Conservation (phyloP, 2,113 vertebrate species). For the Mustela nigripes region DNA sequence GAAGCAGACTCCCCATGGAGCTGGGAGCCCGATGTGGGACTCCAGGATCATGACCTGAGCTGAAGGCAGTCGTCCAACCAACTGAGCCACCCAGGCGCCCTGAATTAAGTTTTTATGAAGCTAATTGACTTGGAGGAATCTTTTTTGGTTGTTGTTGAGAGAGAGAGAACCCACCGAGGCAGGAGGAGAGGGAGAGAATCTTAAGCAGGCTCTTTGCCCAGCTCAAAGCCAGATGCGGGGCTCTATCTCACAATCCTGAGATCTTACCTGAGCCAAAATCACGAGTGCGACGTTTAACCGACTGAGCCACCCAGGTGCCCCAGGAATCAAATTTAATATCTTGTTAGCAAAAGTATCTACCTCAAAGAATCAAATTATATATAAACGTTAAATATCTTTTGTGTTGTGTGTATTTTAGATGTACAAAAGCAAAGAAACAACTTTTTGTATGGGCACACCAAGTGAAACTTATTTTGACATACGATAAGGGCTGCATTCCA, state of each 20-base stretch:
- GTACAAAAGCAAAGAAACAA: background rate
- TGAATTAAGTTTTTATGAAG: conserved; percentile 36
- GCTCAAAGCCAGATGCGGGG: background rate
- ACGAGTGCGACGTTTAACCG: background rate
- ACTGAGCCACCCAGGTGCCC: background rate
- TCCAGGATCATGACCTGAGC: no score
- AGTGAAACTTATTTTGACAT: background rate
- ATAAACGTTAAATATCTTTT: background rate
- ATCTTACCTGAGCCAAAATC: background rate
- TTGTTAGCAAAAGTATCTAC: background rate
- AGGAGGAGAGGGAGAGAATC: background rate
- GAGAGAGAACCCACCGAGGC: background rate
- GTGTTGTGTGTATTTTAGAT: background rate
- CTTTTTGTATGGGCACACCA: background rate
- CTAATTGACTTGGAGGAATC: background rate
- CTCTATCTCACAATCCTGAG: background rate
- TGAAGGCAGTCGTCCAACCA: no score
- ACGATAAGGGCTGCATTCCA: background rate
- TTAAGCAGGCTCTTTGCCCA: background rate
- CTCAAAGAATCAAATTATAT: conserved; percentile 5
- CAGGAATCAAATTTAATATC: background rate
- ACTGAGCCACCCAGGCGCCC: background rate
- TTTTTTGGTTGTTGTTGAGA: background rate
- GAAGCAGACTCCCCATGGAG: no score
- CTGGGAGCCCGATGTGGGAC: no score